A percentile compares a stretch with the other conserved stretches of the same genome.
Conservation (phyloP, 2,113 vertebrate species). For the Myotis brandtii region DNA sequence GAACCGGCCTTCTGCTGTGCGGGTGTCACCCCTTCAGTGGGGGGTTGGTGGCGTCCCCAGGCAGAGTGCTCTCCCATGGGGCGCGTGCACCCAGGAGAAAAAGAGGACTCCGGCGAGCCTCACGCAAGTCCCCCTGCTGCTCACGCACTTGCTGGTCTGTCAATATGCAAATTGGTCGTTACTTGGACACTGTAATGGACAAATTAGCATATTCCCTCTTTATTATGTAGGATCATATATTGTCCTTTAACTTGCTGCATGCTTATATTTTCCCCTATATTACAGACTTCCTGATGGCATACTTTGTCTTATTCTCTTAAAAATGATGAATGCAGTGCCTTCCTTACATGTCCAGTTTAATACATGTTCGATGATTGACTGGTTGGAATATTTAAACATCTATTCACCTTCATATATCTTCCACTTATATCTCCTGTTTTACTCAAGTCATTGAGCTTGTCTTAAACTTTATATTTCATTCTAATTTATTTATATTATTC, state of each 20-base stretch:
- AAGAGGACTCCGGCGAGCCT: too few relatives aligned
- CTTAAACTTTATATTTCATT: constrained; percentile 15
- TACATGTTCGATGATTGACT: not conserved
- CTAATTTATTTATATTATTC: constrained; percentile 29
- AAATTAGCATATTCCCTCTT: too few relatives aligned
- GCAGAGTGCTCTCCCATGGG: too few relatives aligned
- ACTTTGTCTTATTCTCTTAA: not conserved
- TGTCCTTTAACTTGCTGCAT: not conserved
- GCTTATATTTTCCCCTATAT: not conserved
- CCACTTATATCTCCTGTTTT: not conserved
- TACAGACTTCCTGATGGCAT: not conserved
- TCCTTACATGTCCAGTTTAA: not conserved
- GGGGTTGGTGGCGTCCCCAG: too few relatives aligned
- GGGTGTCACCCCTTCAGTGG: too few relatives aligned
- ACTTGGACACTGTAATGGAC: too few relatives aligned
- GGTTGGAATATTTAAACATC: not conserved
- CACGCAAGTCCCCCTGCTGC: too few relatives aligned
- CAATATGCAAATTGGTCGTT: too few relatives aligned
- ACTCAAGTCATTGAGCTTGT: not conserved
- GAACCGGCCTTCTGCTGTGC: too few relatives aligned
- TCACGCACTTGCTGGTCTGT: too few relatives aligned
- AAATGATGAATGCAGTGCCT: not conserved
- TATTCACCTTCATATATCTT: not conserved
- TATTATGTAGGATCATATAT: not conserved
- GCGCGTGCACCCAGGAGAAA: too few relatives aligned